These are phyloP conservation scores for Sphenopsis melanotis DNA, from an alignment of 2,797 vertebrate species.

Conservation along the genomic window DNA sequence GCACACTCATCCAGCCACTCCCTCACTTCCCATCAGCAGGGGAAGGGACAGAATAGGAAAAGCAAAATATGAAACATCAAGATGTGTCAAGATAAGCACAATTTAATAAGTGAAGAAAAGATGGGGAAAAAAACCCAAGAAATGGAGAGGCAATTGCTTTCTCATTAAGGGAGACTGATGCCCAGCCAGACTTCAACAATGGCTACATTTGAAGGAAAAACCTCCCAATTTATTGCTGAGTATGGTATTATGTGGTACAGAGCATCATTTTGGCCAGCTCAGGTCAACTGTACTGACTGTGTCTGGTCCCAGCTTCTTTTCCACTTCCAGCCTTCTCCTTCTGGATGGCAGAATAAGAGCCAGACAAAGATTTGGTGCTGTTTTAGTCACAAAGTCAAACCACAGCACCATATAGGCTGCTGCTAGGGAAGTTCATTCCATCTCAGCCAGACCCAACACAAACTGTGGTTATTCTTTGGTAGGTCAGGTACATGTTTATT, in stretches of 20 bases:
- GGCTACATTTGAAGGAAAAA: background rate
- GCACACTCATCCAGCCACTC: background rate
- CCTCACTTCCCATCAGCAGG: background rate
- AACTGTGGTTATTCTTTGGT: background rate
- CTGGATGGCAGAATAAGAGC: background rate
- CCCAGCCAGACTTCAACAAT: background rate
- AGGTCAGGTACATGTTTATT: background rate
- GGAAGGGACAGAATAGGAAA: background rate
- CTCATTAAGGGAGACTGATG: background rate
- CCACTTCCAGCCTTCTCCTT: background rate
- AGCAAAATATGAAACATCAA: background rate
- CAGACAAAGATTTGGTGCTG: background rate
- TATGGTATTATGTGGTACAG: background rate
- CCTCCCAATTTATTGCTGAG: background rate
- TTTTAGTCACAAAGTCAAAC: background rate
- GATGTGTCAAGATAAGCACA: background rate
- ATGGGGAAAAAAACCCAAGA: background rate
- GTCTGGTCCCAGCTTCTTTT: background rate
- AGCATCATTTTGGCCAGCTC: background rate
- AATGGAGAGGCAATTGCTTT: background rate
- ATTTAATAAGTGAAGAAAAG: background rate
- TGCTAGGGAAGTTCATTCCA: background rate
- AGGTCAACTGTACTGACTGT: background rate
- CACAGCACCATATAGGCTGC: background rate
- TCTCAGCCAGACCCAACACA: background rate